Percentiles rank a stretch among this genome's conserved stretches.
phyloP scores from a whole-genome alignment of 2,113 vertebrate genomes.

The Eptesicus fuscus region DNA sequence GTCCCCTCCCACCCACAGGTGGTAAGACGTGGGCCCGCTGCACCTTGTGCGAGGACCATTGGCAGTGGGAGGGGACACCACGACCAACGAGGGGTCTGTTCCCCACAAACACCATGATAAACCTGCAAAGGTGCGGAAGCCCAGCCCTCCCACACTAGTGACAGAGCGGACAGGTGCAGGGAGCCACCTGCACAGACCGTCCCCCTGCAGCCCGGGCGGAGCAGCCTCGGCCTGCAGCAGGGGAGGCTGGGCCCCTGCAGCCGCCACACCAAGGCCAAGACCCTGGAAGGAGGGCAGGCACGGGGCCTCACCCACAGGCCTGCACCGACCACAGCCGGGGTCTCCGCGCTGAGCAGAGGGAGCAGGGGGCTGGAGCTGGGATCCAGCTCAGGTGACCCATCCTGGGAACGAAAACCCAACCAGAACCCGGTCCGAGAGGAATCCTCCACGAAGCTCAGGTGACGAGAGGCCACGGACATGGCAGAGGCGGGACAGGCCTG shows the following conservation, averaged over 20 bases:
- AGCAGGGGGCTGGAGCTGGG: neutral
- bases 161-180: fast-evolving
- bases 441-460: neutral
- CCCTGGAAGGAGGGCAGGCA: neutral
- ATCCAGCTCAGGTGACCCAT: fast-evolving
- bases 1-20: too few relatives aligned
- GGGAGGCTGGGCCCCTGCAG: too few relatives aligned
- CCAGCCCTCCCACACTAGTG: too few relatives aligned
- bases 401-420: neutral
- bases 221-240: neutral
- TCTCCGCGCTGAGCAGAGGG: fast-evolving
- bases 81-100: fast-evolving
- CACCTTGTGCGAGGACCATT: fast-evolving
- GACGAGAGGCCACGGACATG: fast-evolving
- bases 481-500: too few relatives aligned
- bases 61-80: fast-evolving
- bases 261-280: fast-evolving
- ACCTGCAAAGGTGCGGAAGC: too few relatives aligned
- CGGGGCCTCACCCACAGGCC: fast-evolving
- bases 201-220: neutral
- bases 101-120: fast-evolving
- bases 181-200: fast-evolving
- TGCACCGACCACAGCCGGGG: fast-evolving
- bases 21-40: neutral
- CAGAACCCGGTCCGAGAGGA: neutral